These are phyloP conservation scores for Ashinkailepas kermadecensis DNA, from an alignment of 2,888 invertebrate genomes.

Conservation along the genomic window DNA sequence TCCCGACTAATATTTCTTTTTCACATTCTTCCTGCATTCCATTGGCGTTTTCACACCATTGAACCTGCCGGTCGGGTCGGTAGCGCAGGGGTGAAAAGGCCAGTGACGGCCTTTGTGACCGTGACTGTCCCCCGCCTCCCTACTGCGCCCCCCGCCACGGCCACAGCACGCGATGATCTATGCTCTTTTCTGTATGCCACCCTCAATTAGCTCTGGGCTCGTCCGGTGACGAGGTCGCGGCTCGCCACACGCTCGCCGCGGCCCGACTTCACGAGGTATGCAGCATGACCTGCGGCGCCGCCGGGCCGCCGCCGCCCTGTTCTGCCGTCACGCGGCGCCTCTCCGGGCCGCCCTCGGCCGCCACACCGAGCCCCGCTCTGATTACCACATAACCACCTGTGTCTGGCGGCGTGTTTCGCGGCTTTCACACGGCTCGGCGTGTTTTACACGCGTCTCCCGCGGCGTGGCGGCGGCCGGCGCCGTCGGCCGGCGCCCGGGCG, in stretches of 20 bases:
- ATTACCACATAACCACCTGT: slow-evolving; percentile 19
- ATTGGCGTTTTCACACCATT: slow-evolving; percentile 20
- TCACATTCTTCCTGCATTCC: slow-evolving; percentile 19
- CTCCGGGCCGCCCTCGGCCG: background rate
- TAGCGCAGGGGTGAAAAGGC: slow-evolving; percentile 16
- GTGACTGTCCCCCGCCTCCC: slow-evolving; percentile 1
- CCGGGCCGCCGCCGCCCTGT: background rate
- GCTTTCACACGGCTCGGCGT: slow-evolving; percentile 11
- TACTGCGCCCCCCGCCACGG: background rate
- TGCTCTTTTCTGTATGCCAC: background rate
- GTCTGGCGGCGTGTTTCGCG: background rate
- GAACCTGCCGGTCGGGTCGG: background rate
- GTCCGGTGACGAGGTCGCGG: background rate
- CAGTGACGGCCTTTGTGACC: background rate
- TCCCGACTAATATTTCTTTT: slow-evolving; percentile 20
- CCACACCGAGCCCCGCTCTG: background rate
- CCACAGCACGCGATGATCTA: background rate
- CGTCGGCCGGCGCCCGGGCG: background rate
- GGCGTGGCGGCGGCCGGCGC: background rate
- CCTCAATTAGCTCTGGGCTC: background rate
- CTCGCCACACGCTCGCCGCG: background rate
- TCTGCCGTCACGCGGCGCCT: background rate
- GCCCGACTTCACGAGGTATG: background rate
- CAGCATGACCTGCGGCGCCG: background rate
- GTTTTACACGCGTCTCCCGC: slow-evolving; percentile 16